A percentile compares a stretch with the other conserved stretches of the same genome.
Evolutionary conservation across 2,888 invertebrate genomes (phyloP).

Genomic region (Noctua pronuba): DNA sequence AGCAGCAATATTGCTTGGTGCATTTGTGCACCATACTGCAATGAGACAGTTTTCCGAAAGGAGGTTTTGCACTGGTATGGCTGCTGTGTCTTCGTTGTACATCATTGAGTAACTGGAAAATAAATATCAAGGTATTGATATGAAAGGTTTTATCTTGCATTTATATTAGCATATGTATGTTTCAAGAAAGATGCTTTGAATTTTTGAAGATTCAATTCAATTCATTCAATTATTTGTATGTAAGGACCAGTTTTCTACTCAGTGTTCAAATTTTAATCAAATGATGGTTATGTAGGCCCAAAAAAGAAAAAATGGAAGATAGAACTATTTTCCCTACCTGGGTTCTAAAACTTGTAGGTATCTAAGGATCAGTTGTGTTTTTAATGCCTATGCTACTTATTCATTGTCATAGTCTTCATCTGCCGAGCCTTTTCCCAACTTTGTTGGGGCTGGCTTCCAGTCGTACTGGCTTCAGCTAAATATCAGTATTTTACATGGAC

Average conservation of each 20-base stretch:
- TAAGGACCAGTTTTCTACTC: not conserved
- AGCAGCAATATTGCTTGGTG: slow-evolving; percentile 92
- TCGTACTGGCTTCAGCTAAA: no score
- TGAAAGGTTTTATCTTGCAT: no score
- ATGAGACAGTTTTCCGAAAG: slow-evolving; percentile 92
- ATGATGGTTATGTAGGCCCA: not conserved
- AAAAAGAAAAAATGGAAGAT: not conserved
- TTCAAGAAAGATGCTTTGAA: not conserved
- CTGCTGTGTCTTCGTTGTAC: slow-evolving; percentile 93
- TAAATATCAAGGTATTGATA: not conserved
- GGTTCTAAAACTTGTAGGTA: not conserved
- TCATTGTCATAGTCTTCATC: not conserved
- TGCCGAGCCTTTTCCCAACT: no score
- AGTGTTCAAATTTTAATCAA: not conserved
- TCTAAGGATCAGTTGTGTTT: not conserved
- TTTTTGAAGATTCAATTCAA: no score
- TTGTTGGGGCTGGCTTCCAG: no score
- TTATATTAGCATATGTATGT: not conserved
- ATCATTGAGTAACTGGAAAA: slow-evolving; percentile 94
- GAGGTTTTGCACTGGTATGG: slow-evolving; percentile 93
- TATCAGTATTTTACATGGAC: no score
- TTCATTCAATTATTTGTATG: not conserved
- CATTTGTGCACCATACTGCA: slow-evolving; percentile 98
- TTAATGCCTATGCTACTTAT: not conserved
- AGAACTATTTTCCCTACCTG: not conserved